Conservation (phyloP, 2,113 vertebrate species). For the Phrynosoma blainvillii region DNA sequence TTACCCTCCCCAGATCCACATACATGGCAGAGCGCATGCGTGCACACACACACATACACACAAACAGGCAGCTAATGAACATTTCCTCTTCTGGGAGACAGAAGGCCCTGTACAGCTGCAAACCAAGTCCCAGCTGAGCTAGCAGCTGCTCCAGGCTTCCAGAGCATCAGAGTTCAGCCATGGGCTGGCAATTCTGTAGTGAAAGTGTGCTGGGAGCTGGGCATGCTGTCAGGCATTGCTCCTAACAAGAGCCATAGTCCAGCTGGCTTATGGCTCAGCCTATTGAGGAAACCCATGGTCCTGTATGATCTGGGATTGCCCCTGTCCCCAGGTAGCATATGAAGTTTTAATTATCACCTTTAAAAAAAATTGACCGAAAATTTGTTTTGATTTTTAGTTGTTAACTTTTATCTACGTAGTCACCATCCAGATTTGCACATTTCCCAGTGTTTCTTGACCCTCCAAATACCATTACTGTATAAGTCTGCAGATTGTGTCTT, state of each 20-base stretch:
- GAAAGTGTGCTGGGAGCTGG: slow-evolving; percentile 42
- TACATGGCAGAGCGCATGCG: not conserved
- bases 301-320: not conserved
- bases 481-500: too few species aligned
- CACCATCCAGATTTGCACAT: too few species aligned
- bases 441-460: too few species aligned
- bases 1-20: not conserved
- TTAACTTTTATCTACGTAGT: too few species aligned
- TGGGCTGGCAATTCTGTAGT: slow-evolving; percentile 50
- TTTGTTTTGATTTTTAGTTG: too few species aligned
- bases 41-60: not conserved
- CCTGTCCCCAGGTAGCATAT: not conserved
- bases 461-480: too few species aligned
- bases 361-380: too few species aligned
- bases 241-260: slow-evolving; percentile 47
- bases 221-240: slow-evolving; percentile 56
- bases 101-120: slow-evolving; percentile 56
- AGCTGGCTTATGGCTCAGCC: slow-evolving; percentile 53
- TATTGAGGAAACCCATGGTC: not conserved
- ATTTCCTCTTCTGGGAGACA: slow-evolving; percentile 55
- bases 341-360: too few species aligned
- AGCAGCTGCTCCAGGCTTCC: slow-evolving; percentile 63
- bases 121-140: slow-evolving; percentile 45
- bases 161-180: slow-evolving; percentile 64
- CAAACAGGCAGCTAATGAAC: slow-evolving; percentile 49